phyloP scores from a whole-genome alignment of 2,113 vertebrate species.

The Sakesphorus luctuosus region DNA sequence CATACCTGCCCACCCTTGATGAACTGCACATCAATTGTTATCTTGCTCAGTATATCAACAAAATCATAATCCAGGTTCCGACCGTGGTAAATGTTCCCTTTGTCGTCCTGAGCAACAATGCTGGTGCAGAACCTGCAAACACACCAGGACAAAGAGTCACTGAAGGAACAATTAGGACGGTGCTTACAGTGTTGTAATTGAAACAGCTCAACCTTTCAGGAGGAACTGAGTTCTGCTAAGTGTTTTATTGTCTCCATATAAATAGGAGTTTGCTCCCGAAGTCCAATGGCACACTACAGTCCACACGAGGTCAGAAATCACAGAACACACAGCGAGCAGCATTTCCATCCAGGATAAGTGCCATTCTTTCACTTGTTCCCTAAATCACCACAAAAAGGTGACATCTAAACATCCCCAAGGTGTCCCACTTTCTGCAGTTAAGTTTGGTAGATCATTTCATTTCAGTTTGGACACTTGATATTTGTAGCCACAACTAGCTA shows the following conservation, averaged over 20 bases:
- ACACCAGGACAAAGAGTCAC: not conserved
- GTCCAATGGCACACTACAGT: not conserved
- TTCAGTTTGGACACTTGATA: not conserved
- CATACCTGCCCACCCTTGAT: constrained; percentile 84
- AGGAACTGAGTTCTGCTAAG: not conserved
- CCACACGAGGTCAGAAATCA: not conserved
- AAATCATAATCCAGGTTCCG: constrained; percentile 90
- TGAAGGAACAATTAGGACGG: not conserved
- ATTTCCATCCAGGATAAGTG: not conserved
- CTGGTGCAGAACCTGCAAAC: constrained; percentile 90
- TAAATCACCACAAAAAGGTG: not conserved
- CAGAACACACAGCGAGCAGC: not conserved
- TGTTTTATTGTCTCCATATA: not conserved
- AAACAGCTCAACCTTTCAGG: fast-evolving
- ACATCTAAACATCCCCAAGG: not conserved
- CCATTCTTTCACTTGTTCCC: not conserved
- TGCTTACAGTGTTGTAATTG: fast-evolving
- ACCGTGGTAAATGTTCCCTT: constrained; percentile 88
- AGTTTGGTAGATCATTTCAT: not conserved
- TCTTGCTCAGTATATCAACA: constrained; percentile 77
- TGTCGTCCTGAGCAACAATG: constrained; percentile 87
- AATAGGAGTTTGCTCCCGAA: not conserved
- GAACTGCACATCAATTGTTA: constrained; percentile 86
- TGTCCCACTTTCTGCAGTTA: not conserved
- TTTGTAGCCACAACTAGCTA: not conserved